Evolutionary conservation across 2,797 vertebrate species (phyloP), one percentile per base, ranked within the genome.

Genomic region (Aselliscus stoliczkanus): DNA sequence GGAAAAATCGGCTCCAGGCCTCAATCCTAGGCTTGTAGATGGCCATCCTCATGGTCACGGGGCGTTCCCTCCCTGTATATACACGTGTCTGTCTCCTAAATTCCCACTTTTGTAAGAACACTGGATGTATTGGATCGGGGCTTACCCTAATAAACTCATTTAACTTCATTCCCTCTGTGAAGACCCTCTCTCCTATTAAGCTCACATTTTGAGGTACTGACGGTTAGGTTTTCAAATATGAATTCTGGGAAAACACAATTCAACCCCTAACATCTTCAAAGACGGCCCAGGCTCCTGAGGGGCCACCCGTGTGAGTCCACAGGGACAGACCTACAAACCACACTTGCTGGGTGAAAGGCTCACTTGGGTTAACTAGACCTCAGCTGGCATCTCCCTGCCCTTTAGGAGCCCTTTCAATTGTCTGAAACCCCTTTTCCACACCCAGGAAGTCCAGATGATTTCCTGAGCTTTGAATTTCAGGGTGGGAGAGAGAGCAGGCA

Each of bases 11-110:
- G 4, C 8, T 42, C 42, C 4, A 42, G 31, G 37, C 44, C 21
- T 50, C 47, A n/a, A 20, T 42, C 65, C 42, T 17, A 5, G 5
- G 21, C 1, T 0, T 6, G 2, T 4, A 9, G 15, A 8, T 3
- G 0, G 21, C 29, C 1, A 0, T 31, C 67, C 54, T 62, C n/a
- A n/a, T 18, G 56, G 31, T 23, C 47, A 20, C 15, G 25, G 5
- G 58, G 37, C 4, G 0, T 4, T 34, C 20, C 67, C 31, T 13
- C 14, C 25, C 17, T 42, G 8, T 17, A 13, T 17, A n/a, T 17
- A 13, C 15, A n/a, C 2, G 2, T 4, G 15, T 23, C 76, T 82
- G 21, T n/a, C 29, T 14, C 23, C 58, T 17, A 29, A 76, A 18
- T n/a, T 18, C 15, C 69, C 25, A 21, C 12, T n/a, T 67, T 50